A percentile compares a stretch with the other conserved stretches of the same genome.
phyloP scores from a whole-genome alignment of 2,113 vertebrate genomes.

The Bubo blakistoni region DNA sequence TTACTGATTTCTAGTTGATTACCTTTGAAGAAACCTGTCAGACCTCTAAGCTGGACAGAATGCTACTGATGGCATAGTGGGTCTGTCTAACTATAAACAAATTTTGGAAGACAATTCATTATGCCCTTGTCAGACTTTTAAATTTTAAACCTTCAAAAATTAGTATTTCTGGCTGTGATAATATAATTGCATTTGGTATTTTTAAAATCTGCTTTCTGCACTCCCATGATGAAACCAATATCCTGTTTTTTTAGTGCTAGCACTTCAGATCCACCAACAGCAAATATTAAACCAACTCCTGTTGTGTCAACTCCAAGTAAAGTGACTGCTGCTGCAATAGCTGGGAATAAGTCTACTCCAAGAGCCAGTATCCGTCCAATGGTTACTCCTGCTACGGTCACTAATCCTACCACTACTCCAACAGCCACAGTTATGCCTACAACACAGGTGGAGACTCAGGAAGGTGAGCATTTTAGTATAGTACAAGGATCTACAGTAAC shows the following conservation, averaged over 20 bases:
- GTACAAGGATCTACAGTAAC: background rate
- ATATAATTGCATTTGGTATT: background rate
- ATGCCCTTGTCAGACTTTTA: background rate
- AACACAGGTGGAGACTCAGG: slow-evolving; percentile 94
- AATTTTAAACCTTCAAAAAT: background rate
- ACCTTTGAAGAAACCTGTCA: background rate
- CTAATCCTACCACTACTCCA: slow-evolving; percentile 89
- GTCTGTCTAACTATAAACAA: background rate
- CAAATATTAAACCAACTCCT: slow-evolving; percentile 97
- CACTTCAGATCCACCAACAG: slow-evolving; percentile 93
- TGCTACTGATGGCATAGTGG: background rate
- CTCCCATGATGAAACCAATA: background rate
- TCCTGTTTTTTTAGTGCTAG: slow-evolving; percentile 80
- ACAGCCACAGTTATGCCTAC: slow-evolving; percentile 99
- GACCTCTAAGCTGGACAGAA: background rate
- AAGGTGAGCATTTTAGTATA: slow-evolving; percentile 75
- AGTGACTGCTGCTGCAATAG: slow-evolving; percentile 85
- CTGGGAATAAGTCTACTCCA: slow-evolving; percentile 93
- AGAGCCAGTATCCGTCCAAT: slow-evolving; percentile 97
- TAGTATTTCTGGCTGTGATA: background rate
- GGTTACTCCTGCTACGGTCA: slow-evolving; percentile 92
- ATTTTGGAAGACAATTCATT: background rate
- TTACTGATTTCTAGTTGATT: background rate
- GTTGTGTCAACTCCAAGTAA: slow-evolving; percentile 92
- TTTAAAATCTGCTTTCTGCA: background rate